Evolutionary conservation across 2,797 vertebrate species (phyloP), one percentile per base, ranked within the genome.

Genomic region (Cichlasoma orientale): DNA sequence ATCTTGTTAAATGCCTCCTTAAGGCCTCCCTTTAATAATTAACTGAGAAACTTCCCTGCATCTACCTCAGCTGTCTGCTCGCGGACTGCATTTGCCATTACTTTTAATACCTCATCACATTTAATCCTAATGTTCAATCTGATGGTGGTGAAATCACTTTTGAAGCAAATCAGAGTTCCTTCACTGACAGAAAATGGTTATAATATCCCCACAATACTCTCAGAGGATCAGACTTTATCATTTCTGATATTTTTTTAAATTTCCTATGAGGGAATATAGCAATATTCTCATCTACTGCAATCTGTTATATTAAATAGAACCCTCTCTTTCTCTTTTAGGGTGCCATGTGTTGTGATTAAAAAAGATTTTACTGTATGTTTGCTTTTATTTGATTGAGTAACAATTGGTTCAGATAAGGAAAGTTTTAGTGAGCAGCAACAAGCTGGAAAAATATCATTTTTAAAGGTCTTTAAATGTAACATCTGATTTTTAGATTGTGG

Each of bases 91-190:
- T 86, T 76, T 80, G 71, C 54, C 50, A 19, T 75, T 18, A 5
- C 58, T 87, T 80, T 79, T 85, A 87, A 88, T 88, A 77, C 85
- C 9, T 61, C 79, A 55, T 58, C 58, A 55, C 23, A 55, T 85
- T 86, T 82, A 83, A 84, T 88, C 47, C 74, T 19, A 54, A 31
- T 23, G 61, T 78, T 80, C 31, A 47, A 44, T 72, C 56, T 72
- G 77, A 56, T 59, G 55, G 14, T 2, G 52, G 50, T 53, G 66
- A 76, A 70, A 66, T 82, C 0, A 8, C 56, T 75, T 79, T 74
- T 56, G 25, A 25, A 74, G 77, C 6, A 53, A 72, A 79, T 81
- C 38, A 31, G 19, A 59, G 38, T 59, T 74, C 21, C 57, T 36
- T 56, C 69, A 1, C 33, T 2, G 10, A 12, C 52, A 75, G 53